Evolutionary conservation across 1,140 invertebrate species (phyloP).

Genomic region (Ceratina japonica): DNA sequence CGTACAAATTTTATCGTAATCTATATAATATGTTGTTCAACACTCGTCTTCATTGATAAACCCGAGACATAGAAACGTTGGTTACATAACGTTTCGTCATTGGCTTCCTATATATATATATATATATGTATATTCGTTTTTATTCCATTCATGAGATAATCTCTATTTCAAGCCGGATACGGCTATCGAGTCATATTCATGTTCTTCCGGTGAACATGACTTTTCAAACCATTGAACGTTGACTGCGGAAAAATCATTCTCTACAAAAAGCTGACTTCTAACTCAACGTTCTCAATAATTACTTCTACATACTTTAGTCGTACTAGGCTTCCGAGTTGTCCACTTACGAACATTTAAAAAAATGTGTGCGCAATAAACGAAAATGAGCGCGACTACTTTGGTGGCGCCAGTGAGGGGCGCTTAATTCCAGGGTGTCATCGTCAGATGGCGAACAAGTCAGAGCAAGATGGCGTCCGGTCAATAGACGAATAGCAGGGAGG

Average conservation of each 20-base stretch:
- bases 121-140: not conserved
- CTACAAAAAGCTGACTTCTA: not conserved
- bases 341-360: not conserved
- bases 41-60: constrained; percentile 14
- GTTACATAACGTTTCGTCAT: constrained; percentile 16
- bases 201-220: constrained; percentile 2
- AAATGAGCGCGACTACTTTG: constrained; percentile 2
- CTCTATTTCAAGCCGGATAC: constrained; percentile 22
- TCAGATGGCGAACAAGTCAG: not conserved
- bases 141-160: constrained; percentile 18
- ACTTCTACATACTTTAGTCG: not conserved
- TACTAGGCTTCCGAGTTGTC: not conserved
- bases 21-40: not conserved
- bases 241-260: not conserved
- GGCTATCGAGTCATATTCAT: constrained; percentile 29
- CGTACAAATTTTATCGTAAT: not conserved
- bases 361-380: not conserved
- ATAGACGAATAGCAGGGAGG: constrained; percentile 63
- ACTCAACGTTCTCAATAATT: not conserved
- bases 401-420: not conserved
- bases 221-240: not conserved
- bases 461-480: constrained; percentile 70
- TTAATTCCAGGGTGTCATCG: not conserved
- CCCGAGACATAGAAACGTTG: not conserved
- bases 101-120: not conserved